phyloP scores from a whole-genome alignment of 2,797 vertebrate genomes.

The Mus caroli region DNA sequence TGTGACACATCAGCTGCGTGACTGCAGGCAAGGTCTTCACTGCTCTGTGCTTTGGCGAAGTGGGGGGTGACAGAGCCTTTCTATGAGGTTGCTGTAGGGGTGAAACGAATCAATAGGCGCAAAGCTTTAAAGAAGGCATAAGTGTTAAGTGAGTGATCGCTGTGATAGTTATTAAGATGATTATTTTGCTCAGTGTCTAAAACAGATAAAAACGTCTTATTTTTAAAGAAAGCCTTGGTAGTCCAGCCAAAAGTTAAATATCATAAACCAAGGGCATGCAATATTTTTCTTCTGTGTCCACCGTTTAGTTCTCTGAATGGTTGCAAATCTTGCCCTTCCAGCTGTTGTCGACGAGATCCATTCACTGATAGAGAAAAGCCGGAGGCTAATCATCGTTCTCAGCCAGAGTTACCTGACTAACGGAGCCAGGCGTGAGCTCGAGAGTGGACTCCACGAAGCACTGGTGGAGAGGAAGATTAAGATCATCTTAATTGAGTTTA shows the following conservation, averaged over 20 bases:
- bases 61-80: not conserved
- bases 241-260: not conserved
- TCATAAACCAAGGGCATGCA: not conserved
- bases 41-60: not conserved
- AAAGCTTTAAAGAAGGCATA: not conserved
- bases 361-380: constrained; percentile 91
- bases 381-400: constrained; percentile 92
- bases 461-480: constrained; percentile 93
- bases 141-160: not conserved
- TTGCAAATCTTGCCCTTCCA: constrained; percentile 85
- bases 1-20: not conserved
- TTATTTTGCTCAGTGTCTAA: not conserved
- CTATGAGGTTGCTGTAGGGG: not conserved
- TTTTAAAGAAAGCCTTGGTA: constrained; percentile 8
- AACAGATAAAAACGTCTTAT: not conserved
- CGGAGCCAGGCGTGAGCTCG: constrained; percentile 88
- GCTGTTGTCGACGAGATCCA: constrained; percentile 91
- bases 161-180: not conserved
- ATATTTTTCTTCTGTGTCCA: not conserved
- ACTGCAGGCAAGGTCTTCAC: not conserved
- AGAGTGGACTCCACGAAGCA: constrained; percentile 92
- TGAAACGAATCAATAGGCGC: not conserved
- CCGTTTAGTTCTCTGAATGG: constrained; percentile 59
- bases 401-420: constrained; percentile 87
- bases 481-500: constrained; percentile 92